A percentile compares a stretch with the other conserved stretches of the same genome.
phyloP scores from a whole-genome alignment of 1,140 invertebrate species.

The Homarus americanus region DNA sequence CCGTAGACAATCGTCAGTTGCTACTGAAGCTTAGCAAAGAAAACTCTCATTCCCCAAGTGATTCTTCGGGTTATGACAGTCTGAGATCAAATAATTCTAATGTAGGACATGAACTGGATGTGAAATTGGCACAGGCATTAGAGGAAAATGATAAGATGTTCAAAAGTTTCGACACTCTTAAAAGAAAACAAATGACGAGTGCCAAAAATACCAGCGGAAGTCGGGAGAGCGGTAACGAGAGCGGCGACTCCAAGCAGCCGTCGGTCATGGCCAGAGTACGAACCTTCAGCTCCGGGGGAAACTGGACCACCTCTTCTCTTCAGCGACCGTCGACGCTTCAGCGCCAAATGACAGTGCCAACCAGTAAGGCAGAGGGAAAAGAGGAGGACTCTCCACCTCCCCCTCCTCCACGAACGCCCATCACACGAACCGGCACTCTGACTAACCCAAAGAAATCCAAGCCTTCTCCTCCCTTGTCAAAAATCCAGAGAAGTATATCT shows the following conservation, averaged over 20 bases:
- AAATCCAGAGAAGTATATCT: constrained; percentile 65
- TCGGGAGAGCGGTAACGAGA: constrained; percentile 32
- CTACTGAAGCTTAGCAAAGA: constrained; percentile 58
- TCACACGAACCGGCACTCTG: constrained; percentile 56
- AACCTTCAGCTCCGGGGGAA: constrained; percentile 47
- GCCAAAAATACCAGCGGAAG: constrained; percentile 16
- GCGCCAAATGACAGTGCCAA: constrained; percentile 63
- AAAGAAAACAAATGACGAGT: constrained; percentile 36
- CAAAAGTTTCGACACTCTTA: constrained; percentile 66
- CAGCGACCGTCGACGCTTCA: constrained; percentile 61
- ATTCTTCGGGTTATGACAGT: constrained; percentile 68
- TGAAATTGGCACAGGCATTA: constrained; percentile 69
- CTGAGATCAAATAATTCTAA: constrained; percentile 69
- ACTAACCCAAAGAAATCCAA: constrained; percentile 56
- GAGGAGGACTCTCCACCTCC: constrained; percentile 56
- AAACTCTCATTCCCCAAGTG: constrained; percentile 62
- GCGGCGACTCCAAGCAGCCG: constrained; percentile 21
- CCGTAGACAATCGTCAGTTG: constrained; percentile 58
- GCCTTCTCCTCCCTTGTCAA: constrained; percentile 9
- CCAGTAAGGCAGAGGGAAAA: constrained; percentile 48
- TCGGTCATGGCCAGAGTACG: constrained; percentile 52
- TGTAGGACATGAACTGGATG: constrained; percentile 64
- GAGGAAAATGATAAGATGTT: constrained; percentile 75
- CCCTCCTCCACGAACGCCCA: constrained; percentile 54
- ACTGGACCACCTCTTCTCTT: constrained; percentile 32